A percentile compares a stretch with the other conserved stretches of the same genome.
Conservation (phyloP, 2,113 vertebrate genomes). For the Triplophysa tibetana region DNA sequence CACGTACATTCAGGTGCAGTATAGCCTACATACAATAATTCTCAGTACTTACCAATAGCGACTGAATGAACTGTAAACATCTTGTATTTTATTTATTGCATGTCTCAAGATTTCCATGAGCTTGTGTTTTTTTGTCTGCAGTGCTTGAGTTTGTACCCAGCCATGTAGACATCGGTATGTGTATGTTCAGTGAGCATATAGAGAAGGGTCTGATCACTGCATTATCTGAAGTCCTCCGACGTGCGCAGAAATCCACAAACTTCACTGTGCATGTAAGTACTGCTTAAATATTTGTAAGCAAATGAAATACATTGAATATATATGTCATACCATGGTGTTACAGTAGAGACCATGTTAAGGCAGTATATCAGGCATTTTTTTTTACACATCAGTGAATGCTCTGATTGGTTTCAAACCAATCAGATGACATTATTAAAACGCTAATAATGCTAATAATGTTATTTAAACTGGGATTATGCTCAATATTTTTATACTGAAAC, state of each 20-base stretch:
- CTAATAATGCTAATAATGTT: background rate
- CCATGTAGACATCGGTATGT: slow-evolving; percentile 82
- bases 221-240: slow-evolving; percentile 81
- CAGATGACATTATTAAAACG: too few relatives aligned
- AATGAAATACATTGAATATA: too few relatives aligned
- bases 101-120: background rate
- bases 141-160: slow-evolving; percentile 95
- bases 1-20: slow-evolving; percentile 91
- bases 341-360: background rate
- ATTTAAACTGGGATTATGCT: too few relatives aligned
- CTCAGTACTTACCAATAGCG: background rate
- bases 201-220: slow-evolving; percentile 87
- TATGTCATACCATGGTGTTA: too few relatives aligned
- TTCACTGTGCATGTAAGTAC: slow-evolving; percentile 88
- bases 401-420: background rate
- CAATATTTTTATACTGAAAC: background rate
- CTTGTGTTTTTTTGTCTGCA: slow-evolving; percentile 58
- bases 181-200: slow-evolving; percentile 88
- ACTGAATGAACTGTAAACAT: background rate
- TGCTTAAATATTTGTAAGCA: background rate
- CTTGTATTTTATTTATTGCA: background rate
- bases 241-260: slow-evolving; percentile 78
- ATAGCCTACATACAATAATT: background rate
- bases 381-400: slow-evolving; percentile 10
- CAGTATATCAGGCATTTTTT: too few relatives aligned